Conservation (phyloP, 2,888 invertebrate species). For the Dasypolia templi region DNA sequence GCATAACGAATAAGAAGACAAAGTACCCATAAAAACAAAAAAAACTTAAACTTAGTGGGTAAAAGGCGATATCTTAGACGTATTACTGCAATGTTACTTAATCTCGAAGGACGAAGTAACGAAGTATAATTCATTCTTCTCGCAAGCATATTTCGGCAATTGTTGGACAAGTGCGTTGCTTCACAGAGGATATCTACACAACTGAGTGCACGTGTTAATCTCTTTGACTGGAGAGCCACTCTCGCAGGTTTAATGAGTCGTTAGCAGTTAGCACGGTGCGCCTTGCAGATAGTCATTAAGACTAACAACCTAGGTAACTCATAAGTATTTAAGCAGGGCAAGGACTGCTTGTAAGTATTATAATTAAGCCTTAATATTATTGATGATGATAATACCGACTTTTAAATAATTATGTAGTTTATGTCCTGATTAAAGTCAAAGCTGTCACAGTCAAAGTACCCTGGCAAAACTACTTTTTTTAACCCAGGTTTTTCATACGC, state of each 20-base stretch:
- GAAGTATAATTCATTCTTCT: slow-evolving; percentile 10
- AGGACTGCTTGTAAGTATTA: slow-evolving; percentile 12
- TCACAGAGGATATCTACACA: slow-evolving; percentile 13
- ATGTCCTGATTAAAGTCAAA: not conserved
- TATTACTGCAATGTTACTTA: too few species aligned
- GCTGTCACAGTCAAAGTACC: not conserved
- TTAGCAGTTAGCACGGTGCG: not conserved
- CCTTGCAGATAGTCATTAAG: not conserved
- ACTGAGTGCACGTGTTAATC: slow-evolving; percentile 2
- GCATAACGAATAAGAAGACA: too few species aligned
- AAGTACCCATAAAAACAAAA: too few species aligned
- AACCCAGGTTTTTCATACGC: not conserved
- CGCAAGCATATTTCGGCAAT: slow-evolving; percentile 26
- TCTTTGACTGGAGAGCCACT: slow-evolving; percentile 13
- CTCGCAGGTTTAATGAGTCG: slow-evolving; percentile 16
- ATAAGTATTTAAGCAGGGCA: slow-evolving; percentile 4
- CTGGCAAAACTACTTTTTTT: not conserved
- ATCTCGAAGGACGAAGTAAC: too few species aligned
- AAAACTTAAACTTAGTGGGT: too few species aligned
- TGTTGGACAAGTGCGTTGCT: slow-evolving; percentile 21
- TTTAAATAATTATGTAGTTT: not conserved
- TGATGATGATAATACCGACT: not conserved
- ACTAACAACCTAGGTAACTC: not conserved
- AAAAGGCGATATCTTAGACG: too few species aligned
- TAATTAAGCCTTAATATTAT: not conserved